A percentile compares a stretch with the other conserved stretches of the same genome.
phyloP scores from a whole-genome alignment of 2,797 vertebrate genomes.

The Taeniopygia guttata region DNA sequence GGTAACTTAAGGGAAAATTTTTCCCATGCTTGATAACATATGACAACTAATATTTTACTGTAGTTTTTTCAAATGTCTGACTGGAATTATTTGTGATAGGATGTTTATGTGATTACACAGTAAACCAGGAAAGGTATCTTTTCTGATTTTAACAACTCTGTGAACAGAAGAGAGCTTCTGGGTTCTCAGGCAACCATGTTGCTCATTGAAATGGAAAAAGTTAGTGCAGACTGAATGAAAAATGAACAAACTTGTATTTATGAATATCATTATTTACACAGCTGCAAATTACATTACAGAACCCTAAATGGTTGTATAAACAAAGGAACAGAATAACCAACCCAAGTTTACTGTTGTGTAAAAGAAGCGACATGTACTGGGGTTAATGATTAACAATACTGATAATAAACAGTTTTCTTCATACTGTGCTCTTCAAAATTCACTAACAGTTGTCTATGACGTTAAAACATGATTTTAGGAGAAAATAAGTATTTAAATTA shows the following conservation, averaged over 20 bases:
- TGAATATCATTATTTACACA: constrained; percentile 64
- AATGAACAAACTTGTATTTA: constrained; percentile 45
- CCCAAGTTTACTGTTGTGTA: neutral
- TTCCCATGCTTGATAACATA: constrained; percentile 21
- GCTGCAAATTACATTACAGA: constrained; percentile 47
- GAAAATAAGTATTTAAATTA: neutral
- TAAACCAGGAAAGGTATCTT: neutral
- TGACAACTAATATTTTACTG: constrained; percentile 2
- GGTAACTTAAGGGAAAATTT: neutral
- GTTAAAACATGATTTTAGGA: neutral
- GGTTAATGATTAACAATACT: neutral
- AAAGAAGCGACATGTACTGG: neutral
- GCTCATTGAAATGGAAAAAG: constrained; percentile 54
- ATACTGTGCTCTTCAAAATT: neutral
- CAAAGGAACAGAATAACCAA: constrained; percentile 34
- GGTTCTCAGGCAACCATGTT: constrained; percentile 33
- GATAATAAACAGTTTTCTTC: neutral
- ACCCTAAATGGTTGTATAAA: constrained; percentile 15
- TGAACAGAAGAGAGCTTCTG: constrained; percentile 44
- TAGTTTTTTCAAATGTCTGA: neutral
- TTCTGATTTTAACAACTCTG: neutral
- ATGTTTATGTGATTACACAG: constrained; percentile 27
- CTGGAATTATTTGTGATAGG: constrained; percentile 19
- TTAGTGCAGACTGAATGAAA: constrained; percentile 53
- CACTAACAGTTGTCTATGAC: neutral